phyloP scores from a whole-genome alignment of 2,113 vertebrate species.

The Ptilorrhoa leucosticta region DNA sequence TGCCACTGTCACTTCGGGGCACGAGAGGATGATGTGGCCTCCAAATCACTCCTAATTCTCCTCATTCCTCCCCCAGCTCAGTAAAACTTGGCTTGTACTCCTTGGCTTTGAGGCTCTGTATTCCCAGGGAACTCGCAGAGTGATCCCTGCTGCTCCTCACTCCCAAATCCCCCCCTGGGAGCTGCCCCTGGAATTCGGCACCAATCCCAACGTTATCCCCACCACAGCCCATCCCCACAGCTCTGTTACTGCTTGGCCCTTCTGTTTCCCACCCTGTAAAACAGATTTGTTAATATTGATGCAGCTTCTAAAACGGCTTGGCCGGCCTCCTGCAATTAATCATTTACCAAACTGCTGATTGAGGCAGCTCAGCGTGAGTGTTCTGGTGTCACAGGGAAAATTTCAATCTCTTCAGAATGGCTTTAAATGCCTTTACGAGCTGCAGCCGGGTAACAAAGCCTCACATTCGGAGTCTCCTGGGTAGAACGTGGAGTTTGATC shows the following conservation, averaged over 20 bases:
- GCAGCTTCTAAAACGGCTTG: not conserved
- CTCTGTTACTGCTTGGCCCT: not conserved
- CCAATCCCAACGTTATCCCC: not conserved
- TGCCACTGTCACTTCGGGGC: rapidly evolving
- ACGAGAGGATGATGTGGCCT: not conserved
- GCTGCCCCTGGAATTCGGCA: not conserved
- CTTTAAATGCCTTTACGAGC: not conserved
- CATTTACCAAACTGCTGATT: not conserved
- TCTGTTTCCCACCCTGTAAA: not conserved
- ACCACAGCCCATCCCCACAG: not conserved
- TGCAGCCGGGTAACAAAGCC: not conserved
- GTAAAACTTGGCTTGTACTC: not conserved
- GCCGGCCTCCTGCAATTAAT: not conserved
- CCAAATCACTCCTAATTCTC: not conserved
- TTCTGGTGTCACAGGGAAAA: not conserved
- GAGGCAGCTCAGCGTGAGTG: not conserved
- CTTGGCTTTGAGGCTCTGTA: not conserved
- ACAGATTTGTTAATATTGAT: not conserved
- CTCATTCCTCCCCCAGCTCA: not conserved
- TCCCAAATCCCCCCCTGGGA: not conserved
- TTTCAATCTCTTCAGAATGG: not conserved
- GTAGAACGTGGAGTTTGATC: rapidly evolving
- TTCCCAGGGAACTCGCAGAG: not conserved
- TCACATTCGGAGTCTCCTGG: not conserved
- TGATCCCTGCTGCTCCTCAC: not conserved